A percentile compares a stretch with the other conserved stretches of the same genome.
Conservation (phyloP, 2,113 vertebrate species). For the Ciconia boyciana region DNA sequence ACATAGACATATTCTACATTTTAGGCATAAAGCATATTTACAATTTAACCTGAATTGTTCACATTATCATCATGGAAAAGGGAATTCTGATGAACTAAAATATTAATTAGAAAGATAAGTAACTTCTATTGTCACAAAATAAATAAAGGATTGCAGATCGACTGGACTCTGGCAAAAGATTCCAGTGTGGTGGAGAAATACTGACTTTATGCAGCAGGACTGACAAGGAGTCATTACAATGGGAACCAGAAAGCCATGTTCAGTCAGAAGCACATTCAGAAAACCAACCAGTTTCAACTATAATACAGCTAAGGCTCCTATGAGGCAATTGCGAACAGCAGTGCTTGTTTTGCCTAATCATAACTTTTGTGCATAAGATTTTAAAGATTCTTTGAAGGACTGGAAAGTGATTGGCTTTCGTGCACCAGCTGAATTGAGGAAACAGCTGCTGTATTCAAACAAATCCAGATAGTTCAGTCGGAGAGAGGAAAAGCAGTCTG, state of each 20-base stretch:
- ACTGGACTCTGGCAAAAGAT: not conserved
- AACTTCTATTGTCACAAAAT: not conserved
- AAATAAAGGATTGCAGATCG: not conserved
- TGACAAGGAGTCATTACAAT: not conserved
- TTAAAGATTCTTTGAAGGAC: constrained; percentile 25
- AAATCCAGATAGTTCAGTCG: constrained; percentile 26
- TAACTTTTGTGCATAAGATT: not conserved
- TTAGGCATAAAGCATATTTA: not conserved
- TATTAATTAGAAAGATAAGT: not conserved
- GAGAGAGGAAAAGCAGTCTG: constrained; percentile 13
- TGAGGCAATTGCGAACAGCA: not conserved
- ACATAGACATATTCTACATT: not conserved
- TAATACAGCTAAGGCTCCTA: not conserved
- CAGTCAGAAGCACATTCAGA: not conserved
- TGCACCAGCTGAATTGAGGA: constrained; percentile 26
- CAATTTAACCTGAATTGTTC: not conserved
- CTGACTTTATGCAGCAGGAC: not conserved
- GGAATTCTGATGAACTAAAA: not conserved
- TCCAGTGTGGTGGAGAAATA: not conserved
- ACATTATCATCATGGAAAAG: not conserved
- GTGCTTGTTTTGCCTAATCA: not conserved
- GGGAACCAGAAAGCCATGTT: not conserved
- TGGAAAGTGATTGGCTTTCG: constrained; percentile 15
- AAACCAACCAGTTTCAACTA: not conserved
- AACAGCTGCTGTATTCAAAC: constrained; percentile 52